Evolutionary conservation across 1,140 invertebrate genomes (phyloP).

Genomic region (Akabosia matsudoensis): DNA sequence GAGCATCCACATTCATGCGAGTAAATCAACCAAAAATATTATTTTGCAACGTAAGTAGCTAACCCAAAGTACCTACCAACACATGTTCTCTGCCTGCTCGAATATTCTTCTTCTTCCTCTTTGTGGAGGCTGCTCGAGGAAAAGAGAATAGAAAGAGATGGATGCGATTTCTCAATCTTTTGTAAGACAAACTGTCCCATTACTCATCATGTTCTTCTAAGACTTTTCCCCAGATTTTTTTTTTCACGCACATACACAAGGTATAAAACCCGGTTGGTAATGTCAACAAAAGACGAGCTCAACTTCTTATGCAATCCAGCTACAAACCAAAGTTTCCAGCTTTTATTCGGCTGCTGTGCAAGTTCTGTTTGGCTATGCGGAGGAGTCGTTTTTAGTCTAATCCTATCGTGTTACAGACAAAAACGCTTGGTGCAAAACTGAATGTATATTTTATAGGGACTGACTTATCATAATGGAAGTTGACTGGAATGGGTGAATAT

Average conservation of each 20-base stretch:
- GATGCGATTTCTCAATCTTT: constrained; percentile 23
- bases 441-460: no score
- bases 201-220: constrained; percentile 13
- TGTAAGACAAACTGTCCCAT: constrained; percentile 21
- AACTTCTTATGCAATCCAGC: constrained; percentile 23
- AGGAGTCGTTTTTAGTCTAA: background rate
- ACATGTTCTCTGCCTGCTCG: no score
- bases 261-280: background rate
- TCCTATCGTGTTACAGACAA: background rate
- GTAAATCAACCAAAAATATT: background rate
- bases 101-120: no score
- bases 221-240: constrained; percentile 7
- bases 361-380: no score
- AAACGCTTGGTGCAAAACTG: no score
- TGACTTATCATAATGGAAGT: background rate
- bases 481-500: background rate
- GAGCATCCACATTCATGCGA: background rate
- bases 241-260: background rate
- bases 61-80: no score
- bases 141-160: background rate
- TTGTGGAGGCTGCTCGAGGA: background rate
- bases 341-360: no score
- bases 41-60: background rate
- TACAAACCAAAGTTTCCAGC: background rate
- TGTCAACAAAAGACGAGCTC: constrained; percentile 19